A percentile compares a stretch with the other conserved stretches of the same genome.
These are phyloP conservation scores for Alosa sapidissima DNA, from an alignment of 2,797 vertebrate species.

Conservation along the genomic window DNA sequence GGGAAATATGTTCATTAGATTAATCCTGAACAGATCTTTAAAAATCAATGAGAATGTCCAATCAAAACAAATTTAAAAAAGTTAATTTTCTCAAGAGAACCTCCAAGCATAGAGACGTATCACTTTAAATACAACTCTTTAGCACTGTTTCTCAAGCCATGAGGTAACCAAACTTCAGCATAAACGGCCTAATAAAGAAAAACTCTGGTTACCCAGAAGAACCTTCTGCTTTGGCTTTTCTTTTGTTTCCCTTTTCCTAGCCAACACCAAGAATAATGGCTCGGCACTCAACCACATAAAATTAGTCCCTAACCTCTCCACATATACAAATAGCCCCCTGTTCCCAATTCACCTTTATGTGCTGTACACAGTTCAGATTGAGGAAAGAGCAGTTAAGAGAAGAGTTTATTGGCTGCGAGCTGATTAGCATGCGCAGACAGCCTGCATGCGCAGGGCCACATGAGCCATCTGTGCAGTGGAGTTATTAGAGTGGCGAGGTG, in stretches of 20 bases:
- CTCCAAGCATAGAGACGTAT: neutral
- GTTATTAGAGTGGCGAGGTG: neutral
- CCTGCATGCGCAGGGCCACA: constrained; percentile 40
- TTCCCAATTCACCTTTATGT: constrained; percentile 64
- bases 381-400: constrained; percentile 45
- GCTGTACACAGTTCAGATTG: constrained; percentile 57
- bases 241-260: neutral
- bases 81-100: neutral
- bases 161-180: neutral
- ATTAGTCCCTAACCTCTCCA: neutral
- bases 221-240: neutral
- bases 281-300: neutral
- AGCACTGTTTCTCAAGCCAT: neutral
- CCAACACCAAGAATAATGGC: neutral
- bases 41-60: neutral
- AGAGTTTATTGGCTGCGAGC: constrained; percentile 25
- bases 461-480: neutral
- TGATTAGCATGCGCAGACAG: constrained; percentile 55
- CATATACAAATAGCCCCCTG: constrained; percentile 21
- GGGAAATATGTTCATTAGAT: neutral
- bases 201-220: neutral
- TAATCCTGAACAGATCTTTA: neutral
- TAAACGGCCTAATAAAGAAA: neutral
- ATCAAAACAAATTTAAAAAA: neutral
- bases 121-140: neutral